Evolutionary conservation across 2,113 vertebrate genomes (phyloP).

Genomic region (Bos indicus): DNA sequence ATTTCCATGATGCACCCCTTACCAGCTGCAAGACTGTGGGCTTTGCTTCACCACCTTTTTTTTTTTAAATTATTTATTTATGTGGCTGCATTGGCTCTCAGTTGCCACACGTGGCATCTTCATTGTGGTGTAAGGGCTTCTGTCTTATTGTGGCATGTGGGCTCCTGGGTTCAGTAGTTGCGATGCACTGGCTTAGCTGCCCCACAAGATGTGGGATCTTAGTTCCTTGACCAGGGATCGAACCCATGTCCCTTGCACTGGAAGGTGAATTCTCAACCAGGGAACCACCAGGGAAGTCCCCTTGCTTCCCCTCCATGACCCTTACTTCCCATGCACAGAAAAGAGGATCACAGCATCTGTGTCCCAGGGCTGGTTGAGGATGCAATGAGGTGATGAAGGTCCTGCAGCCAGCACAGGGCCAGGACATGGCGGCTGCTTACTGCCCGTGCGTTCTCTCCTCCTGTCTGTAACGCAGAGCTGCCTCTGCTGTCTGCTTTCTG

Average conservation of each 20-base stretch:
- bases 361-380: neutral
- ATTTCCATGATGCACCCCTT: neutral
- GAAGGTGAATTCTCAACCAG: neutral
- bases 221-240: neutral
- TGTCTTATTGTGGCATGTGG: neutral
- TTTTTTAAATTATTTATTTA: neutral
- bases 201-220: neutral
- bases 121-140: neutral
- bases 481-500: neutral
- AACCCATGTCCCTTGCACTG: neutral
- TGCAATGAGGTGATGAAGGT: neutral
- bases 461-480: neutral
- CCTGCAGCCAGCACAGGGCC: neutral
- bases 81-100: neutral
- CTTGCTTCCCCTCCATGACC: too few relatives aligned
- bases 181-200: neutral
- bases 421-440: fast-evolving
- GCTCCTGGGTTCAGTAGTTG: neutral
- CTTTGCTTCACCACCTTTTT: neutral
- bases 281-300: neutral
- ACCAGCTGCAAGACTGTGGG: too few relatives aligned
- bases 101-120: neutral
- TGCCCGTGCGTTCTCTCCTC: fast-evolving
- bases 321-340: fast-evolving
- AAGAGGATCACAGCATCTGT: neutral